Evolutionary conservation across 2,797 vertebrate genomes (phyloP).

Genomic region (Synanceia verrucosa): DNA sequence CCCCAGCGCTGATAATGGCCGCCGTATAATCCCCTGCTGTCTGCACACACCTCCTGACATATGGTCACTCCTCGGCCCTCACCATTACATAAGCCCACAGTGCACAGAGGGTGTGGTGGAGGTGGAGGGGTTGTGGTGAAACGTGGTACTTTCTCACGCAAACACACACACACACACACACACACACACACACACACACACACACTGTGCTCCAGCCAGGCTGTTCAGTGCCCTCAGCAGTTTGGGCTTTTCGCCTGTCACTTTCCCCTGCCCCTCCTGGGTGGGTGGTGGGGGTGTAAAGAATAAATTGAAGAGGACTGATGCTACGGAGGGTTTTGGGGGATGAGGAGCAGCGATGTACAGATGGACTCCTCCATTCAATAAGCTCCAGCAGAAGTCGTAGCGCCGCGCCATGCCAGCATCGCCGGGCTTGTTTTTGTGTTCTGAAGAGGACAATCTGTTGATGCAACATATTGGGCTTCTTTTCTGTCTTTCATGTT

Average conservation of each 20-base stretch:
- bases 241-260: conserved; percentile 70
- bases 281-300: conserved; percentile 63
- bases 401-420: conserved; percentile 62
- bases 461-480: conserved; percentile 69
- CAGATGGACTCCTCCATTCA: conserved; percentile 80
- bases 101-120: conserved; percentile 41
- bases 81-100: conserved; percentile 82
- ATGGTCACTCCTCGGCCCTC: conserved; percentile 83
- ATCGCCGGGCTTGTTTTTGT: conserved; percentile 69
- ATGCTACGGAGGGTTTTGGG: conserved; percentile 72
- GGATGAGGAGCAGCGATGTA: conserved; percentile 66
- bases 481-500: conserved; percentile 7
- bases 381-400: conserved; percentile 78
- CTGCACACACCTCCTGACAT: conserved; percentile 82
- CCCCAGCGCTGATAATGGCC: conserved; percentile 75
- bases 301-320: conserved; percentile 80
- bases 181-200: conserved; percentile 43
- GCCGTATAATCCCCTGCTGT: conserved; percentile 77
- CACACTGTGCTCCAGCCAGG: conserved; percentile 74
- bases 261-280: conserved; percentile 64
- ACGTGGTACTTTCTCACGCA: conserved; percentile 77
- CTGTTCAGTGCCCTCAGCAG: conserved; percentile 79
- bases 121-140: conserved; percentile 49
- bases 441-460: conserved; percentile 72
- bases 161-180: conserved; percentile 42